Evolutionary conservation across 1,140 invertebrate genomes (phyloP).

Genomic region (Calephelis virginiensis): DNA sequence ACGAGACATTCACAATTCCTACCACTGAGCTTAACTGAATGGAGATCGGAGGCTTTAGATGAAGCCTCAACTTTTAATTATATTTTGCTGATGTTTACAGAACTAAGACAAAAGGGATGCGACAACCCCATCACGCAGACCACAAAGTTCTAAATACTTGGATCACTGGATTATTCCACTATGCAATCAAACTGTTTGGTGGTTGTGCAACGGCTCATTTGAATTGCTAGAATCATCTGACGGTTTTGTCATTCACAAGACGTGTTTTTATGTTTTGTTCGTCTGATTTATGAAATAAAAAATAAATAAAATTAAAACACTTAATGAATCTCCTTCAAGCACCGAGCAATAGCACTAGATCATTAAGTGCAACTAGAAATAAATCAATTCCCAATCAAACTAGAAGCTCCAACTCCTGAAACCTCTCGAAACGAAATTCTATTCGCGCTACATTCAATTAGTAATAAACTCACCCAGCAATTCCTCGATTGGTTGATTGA

Average conservation of each 20-base stretch:
- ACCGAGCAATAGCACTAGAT: neutral
- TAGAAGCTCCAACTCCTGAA: neutral
- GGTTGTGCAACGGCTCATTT: too few relatives aligned
- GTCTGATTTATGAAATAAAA: too few relatives aligned
- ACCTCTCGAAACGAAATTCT: slow-evolving; percentile 13
- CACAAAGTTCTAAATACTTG: too few relatives aligned
- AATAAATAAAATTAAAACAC: too few relatives aligned
- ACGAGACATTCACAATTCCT: slow-evolving; percentile 17
- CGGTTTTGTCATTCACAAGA: too few relatives aligned
- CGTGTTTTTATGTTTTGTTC: too few relatives aligned
- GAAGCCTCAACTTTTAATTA: slow-evolving; percentile 3
- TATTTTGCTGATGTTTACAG: neutral
- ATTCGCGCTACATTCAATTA: slow-evolving; percentile 15
- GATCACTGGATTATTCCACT: too few relatives aligned
- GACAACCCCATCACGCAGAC: too few relatives aligned
- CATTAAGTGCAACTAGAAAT: slow-evolving; percentile 1
- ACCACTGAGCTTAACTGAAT: slow-evolving; percentile 15
- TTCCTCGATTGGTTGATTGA: slow-evolving; percentile 1
- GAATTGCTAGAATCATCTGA: too few relatives aligned
- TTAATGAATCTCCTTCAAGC: too few relatives aligned
- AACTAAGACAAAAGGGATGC: too few relatives aligned
- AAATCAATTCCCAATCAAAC: slow-evolving; percentile 13
- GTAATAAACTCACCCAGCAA: slow-evolving; percentile 2
- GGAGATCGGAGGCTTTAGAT: neutral
- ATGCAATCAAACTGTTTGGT: too few relatives aligned